Conservation (phyloP, 2,888 invertebrate species). For the Minunthozetes semirufus region DNA sequence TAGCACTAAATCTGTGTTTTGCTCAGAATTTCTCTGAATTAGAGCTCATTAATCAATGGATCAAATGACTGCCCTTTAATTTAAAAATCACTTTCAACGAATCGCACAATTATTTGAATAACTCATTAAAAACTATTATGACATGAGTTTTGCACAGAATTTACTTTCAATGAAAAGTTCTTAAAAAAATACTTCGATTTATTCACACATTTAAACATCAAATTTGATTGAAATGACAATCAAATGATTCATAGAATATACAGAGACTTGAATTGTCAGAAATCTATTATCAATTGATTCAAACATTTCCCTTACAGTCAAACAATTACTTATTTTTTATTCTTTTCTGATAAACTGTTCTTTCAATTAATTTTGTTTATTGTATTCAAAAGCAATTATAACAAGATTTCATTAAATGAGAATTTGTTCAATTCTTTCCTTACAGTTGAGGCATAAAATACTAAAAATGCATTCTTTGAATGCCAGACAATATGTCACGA, state of each 20-base stretch:
- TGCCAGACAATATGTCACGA: neutral
- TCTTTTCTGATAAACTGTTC: neutral
- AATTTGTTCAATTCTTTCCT: neutral
- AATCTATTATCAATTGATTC: neutral
- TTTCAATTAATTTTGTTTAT: conserved; percentile 6
- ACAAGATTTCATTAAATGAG: neutral
- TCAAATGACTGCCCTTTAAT: too few species aligned
- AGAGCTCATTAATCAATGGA: too few species aligned
- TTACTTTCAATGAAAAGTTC: neutral
- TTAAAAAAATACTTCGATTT: neutral
- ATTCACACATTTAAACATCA: neutral
- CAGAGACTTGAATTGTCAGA: neutral
- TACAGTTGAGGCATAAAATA: neutral
- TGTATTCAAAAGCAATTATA: conserved; percentile 9
- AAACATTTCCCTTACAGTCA: neutral
- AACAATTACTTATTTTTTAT: neutral
- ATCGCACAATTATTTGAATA: too few species aligned
- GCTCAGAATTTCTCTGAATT: neutral
- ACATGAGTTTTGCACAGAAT: neutral
- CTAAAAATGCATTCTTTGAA: neutral
- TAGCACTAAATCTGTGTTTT: neutral
- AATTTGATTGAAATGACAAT: neutral
- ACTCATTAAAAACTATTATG: too few species aligned
- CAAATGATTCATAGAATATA: neutral
- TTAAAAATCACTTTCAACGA: too few species aligned